Conservation (phyloP, 2,113 vertebrate genomes). For the Onychostoma macrolepis region DNA sequence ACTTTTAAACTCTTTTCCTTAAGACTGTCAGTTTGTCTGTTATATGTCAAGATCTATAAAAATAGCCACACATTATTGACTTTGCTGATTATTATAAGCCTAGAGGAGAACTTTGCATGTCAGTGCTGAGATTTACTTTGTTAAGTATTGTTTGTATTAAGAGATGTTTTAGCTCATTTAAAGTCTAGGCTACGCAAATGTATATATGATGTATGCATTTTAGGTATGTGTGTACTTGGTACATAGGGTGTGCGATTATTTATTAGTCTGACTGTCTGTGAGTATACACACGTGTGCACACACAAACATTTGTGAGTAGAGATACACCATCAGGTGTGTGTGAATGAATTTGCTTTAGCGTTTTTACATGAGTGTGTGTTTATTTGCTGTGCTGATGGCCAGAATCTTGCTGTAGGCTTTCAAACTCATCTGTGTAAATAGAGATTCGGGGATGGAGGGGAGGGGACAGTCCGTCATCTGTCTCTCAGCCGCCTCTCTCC, state of each 20-base stretch:
- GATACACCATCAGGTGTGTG: slow-evolving; percentile 47
- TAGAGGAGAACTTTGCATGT: neutral
- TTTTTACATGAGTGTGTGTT: slow-evolving; percentile 49
- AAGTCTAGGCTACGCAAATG: neutral
- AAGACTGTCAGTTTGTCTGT: neutral
- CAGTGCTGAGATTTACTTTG: neutral
- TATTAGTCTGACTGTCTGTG: slow-evolving; percentile 2
- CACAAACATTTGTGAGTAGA: neutral
- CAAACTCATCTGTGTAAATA: slow-evolving; percentile 78
- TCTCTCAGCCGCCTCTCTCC: slow-evolving; percentile 71
- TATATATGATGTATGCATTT: neutral
- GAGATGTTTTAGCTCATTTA: neutral
- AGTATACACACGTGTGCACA: neutral
- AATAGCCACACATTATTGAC: neutral
- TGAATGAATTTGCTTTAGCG: slow-evolving; percentile 23
- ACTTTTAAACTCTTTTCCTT: neutral
- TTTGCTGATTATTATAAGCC: neutral
- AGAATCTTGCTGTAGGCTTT: slow-evolving; percentile 54
- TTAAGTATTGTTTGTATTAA: neutral
- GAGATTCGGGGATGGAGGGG: slow-evolving; percentile 58
- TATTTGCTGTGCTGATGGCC: slow-evolving; percentile 63
- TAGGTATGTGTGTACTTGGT: slow-evolving; percentile 19
- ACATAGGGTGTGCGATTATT: slow-evolving; percentile 5
- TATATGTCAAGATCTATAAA: neutral
- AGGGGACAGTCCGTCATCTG: slow-evolving; percentile 69